Conservation (phyloP, 37 sponge, comb jelly and placozoan species). For the Diacarnus erythraeanus region DNA sequence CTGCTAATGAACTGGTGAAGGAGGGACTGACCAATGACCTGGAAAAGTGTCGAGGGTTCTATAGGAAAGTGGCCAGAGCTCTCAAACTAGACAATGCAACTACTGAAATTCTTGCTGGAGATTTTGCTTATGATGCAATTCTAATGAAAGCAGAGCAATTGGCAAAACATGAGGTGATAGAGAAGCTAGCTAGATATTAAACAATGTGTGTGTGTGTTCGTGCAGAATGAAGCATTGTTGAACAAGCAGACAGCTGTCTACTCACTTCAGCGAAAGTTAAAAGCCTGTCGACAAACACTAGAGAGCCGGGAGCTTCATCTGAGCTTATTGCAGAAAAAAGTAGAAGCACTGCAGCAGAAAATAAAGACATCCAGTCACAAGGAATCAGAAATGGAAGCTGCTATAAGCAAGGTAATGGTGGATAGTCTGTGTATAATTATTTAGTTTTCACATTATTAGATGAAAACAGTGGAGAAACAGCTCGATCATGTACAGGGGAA, state of each 20-base stretch:
- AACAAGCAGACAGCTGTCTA: constrained; percentile 68
- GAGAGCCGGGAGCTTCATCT: constrained; percentile 79
- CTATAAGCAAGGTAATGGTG: constrained; percentile 26
- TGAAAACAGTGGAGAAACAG: constrained; percentile 29
- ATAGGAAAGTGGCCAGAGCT: constrained; percentile 35
- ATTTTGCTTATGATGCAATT: constrained; percentile 76
- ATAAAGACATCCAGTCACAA: constrained; percentile 6
- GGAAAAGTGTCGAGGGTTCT: constrained; percentile 28
- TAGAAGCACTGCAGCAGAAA: constrained; percentile 46
- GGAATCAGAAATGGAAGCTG: constrained; percentile 45
- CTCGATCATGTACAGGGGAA: constrained; percentile 33
- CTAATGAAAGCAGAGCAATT: constrained; percentile 64
- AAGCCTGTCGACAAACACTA: constrained; percentile 45
- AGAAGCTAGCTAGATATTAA: too few species aligned
- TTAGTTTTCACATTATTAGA: constrained; percentile 3
- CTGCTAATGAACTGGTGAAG: constrained; percentile 5
- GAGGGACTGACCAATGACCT: constrained; percentile 25
- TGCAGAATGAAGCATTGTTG: constrained; percentile 58
- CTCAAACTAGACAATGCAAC: constrained; percentile 52
- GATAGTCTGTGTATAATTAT: background rate
- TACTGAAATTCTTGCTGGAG: constrained; percentile 61
- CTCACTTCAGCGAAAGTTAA: constrained; percentile 71
- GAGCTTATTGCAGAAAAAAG: constrained; percentile 68
- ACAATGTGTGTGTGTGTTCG: background rate
- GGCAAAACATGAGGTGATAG: constrained; percentile 60